A percentile compares a stretch with the other conserved stretches of the same genome.
Evolutionary conservation across 2,888 invertebrate species (phyloP).

Genomic region (Drosophila demipolita): DNA sequence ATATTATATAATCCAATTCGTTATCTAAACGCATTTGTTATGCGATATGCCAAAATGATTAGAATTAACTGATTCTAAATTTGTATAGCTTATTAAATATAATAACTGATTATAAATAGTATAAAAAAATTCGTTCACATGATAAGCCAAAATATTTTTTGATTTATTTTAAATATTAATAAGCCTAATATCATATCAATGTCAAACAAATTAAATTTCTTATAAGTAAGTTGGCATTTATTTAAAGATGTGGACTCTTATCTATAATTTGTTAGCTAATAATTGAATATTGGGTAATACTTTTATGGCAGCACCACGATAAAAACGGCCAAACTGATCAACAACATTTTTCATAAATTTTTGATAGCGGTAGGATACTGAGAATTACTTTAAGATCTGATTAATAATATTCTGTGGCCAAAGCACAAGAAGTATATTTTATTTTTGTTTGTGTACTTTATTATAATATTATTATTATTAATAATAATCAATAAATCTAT

Average conservation of each 20-base stretch:
- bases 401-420: not conserved
- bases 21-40: not conserved
- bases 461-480: not conserved
- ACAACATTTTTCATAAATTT: not conserved
- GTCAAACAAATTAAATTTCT: conserved; percentile 6
- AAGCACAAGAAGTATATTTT: not conserved
- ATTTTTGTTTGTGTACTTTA: not conserved
- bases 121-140: not conserved
- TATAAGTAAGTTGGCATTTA: not conserved
- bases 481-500: no score
- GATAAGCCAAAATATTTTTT: conserved; percentile 7
- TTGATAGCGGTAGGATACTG: not conserved
- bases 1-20: not conserved
- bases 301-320: not conserved
- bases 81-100: not conserved
- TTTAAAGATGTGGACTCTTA: not conserved
- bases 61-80: not conserved
- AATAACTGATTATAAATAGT: not conserved
- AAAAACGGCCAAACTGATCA: not conserved
- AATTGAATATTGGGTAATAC: not conserved
- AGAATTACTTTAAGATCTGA: not conserved
- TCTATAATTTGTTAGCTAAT: not conserved
- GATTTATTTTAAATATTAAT: conserved; percentile 3
- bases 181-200: conserved; percentile 8
- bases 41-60: not conserved